Evolutionary conservation across 2,113 vertebrate genomes (phyloP), one percentile per base, ranked within the genome.

Genomic region (Mixornis gularis): DNA sequence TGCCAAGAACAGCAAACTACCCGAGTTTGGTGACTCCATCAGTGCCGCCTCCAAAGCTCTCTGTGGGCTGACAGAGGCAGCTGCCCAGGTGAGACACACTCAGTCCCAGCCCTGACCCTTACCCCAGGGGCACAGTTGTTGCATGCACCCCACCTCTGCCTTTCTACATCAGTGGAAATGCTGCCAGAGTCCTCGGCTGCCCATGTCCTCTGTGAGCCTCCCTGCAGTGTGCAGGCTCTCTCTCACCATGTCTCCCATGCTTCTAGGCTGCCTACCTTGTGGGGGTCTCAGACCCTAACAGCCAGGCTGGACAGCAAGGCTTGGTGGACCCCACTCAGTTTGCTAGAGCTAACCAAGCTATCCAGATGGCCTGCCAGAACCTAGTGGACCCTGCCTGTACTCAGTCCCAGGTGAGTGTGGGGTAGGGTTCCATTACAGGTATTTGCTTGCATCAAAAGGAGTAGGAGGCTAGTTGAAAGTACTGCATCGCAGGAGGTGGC

Each of bases 341-440:
- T 88, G 99, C 99, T 58, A 97, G 99, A 93, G 99, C 99, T 63
- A 99, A 99, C 94, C 99, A 99, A 95, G 98, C 99, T 17, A 99
- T 99, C 94, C 99, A 99, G 96, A 99, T 99, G 99, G 99, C 99
- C 87, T 99, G 99, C 86, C 99, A 99, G 97, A 99, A 99, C 97
- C 95, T 99, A 63, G 98, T 99, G 90, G 99, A 99, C 81, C 98
- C 99, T 16, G 98, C 98, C 68, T 99, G 99, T 93, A 99, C 99
- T 4, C 99, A 99, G 94, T 98, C 99, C 38, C 99, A 99, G 98
- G 99, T 99, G 97, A 95, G 82, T 30, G 12, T 46, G 19, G n/a
- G 21, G 2, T 9, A 9, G 43, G 19, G 17, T 38, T 41, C n/a
- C 2, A 2, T 51, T 58, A 18, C 1, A 2, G 32, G 25, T 9